phyloP scores from a whole-genome alignment of 2,888 invertebrate genomes.

The Machimus rusticus region DNA sequence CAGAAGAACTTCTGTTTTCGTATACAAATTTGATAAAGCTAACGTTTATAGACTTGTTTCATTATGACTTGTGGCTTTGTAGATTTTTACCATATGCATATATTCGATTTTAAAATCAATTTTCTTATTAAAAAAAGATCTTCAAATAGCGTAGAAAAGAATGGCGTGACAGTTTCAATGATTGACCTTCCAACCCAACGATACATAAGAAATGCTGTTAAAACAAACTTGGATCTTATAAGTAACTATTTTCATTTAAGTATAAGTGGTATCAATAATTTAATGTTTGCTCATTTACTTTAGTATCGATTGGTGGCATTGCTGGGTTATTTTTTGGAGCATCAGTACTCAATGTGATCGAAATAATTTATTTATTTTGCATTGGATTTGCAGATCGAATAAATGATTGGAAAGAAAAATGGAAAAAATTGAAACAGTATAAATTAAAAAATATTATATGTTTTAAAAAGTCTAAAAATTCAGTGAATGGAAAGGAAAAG shows the following conservation, averaged over 20 bases:
- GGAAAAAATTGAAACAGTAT: not conserved
- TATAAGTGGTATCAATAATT: no score
- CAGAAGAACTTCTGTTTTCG: no score
- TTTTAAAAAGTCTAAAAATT: not conserved
- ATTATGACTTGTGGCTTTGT: no score
- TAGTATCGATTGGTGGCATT: constrained; percentile 61
- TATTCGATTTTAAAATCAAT: not conserved
- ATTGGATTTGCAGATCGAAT: not conserved
- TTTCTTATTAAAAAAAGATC: not conserved
- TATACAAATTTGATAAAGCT: no score
- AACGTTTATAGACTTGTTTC: no score
- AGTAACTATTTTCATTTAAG: constrained; percentile 63
- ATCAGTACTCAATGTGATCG: constrained; percentile 51
- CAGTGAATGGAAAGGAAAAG: not conserved
- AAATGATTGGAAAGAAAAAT: not conserved
- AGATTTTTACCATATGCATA: no score
- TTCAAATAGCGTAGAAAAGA: not conserved
- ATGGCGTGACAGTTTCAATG: constrained; percentile 54
- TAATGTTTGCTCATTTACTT: not conserved
- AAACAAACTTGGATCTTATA: constrained; percentile 71
- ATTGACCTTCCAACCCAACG: constrained; percentile 62
- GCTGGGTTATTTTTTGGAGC: constrained; percentile 59
- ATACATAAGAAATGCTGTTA: constrained; percentile 71
- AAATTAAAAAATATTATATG: not conserved
- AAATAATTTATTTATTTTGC: constrained; percentile 32